Conservation (phyloP, 2,797 vertebrate genomes). For the Urocyon cinereoargenteus region DNA sequence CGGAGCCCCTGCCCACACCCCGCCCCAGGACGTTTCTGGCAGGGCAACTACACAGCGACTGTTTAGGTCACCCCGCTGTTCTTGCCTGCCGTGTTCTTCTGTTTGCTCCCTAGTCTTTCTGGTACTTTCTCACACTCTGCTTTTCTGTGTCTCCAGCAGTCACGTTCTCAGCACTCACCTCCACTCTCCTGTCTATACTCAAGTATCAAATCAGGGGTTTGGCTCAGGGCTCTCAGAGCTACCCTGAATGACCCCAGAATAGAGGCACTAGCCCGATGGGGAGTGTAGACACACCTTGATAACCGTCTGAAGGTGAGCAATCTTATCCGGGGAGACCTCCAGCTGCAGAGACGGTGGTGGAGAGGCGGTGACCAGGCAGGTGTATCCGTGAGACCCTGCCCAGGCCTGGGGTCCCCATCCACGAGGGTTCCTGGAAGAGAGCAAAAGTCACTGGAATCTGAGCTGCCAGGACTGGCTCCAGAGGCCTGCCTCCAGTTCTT, state of each 20-base stretch:
- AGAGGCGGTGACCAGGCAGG: neutral
- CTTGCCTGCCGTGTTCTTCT: neutral
- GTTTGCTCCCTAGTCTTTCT: neutral
- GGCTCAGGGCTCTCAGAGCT: neutral
- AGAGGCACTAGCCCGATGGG: neutral
- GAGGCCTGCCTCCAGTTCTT: conserved; percentile 77
- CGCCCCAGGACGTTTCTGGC: neutral
- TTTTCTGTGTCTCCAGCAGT: neutral
- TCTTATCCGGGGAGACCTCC: conserved; percentile 14
- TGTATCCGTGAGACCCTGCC: neutral
- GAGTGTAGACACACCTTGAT: neutral
- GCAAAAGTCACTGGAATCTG: neutral
- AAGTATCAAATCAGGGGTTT: neutral
- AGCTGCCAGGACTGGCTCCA: neutral
- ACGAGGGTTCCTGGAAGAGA: neutral
- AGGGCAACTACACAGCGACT: neutral
- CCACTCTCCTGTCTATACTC: neutral
- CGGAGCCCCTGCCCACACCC: neutral
- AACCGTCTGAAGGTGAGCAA: neutral
- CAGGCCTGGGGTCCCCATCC: neutral
- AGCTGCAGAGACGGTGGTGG: neutral
- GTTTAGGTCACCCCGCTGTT: neutral
- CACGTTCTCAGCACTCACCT: neutral
- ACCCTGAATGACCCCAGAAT: neutral
- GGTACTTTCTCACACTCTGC: neutral